Evolutionary conservation across 1,140 invertebrate genomes (phyloP).

Genomic region (Ceratina calcarata): DNA sequence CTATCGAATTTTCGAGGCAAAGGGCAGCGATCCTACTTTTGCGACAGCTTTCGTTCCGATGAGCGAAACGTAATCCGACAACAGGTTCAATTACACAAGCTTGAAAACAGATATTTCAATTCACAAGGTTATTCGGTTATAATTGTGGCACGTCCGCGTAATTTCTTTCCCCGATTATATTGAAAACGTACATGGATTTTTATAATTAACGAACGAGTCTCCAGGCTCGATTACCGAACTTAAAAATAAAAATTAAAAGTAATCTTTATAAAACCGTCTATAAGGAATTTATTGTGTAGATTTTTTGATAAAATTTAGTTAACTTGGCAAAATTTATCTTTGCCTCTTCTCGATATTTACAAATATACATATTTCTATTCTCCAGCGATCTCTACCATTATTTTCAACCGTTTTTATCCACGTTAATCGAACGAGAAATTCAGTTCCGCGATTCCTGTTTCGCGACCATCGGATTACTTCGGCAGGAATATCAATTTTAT

Average conservation of each 20-base stretch:
- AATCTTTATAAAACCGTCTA: too few species aligned
- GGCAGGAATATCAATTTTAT: slow-evolving; percentile 74
- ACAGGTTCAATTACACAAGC: slow-evolving; percentile 60
- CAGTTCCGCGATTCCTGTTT: slow-evolving; percentile 25
- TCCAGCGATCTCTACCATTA: not conserved
- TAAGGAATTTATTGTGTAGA: too few species aligned
- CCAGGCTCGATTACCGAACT: too few species aligned
- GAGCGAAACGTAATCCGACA: slow-evolving; percentile 63
- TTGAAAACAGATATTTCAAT: slow-evolving; percentile 59
- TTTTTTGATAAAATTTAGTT: too few species aligned
- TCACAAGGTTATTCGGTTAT: slow-evolving; percentile 61
- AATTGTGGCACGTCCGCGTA: slow-evolving; percentile 33
- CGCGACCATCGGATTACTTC: slow-evolving; percentile 52
- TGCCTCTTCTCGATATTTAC: too few species aligned
- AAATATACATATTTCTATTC: too few species aligned
- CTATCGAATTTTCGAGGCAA: slow-evolving; percentile 60
- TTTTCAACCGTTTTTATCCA: not conserved
- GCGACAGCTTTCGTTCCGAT: slow-evolving; percentile 58
- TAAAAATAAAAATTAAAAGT: too few species aligned
- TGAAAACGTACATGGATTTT: too few species aligned
- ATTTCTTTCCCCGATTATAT: too few species aligned
- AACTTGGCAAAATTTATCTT: too few species aligned
- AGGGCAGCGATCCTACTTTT: slow-evolving; percentile 57
- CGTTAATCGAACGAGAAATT: slow-evolving; percentile 31
- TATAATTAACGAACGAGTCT: too few species aligned